Conservation (phyloP, 1,140 invertebrate genomes). For the Drosophila rufa region DNA sequence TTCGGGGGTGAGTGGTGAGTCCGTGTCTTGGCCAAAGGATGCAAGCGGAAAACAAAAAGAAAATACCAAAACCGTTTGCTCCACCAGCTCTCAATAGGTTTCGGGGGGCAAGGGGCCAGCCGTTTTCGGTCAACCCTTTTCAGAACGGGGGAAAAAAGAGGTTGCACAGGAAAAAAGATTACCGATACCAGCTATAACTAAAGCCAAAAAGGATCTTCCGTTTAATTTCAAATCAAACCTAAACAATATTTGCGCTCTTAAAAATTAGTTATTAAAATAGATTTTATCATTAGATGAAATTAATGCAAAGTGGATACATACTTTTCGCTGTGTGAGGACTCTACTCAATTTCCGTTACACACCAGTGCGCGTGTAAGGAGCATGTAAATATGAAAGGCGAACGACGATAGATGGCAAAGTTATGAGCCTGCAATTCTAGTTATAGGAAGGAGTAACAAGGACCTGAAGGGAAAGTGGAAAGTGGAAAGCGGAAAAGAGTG, state of each 20-base stretch:
- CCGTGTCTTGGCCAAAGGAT: constrained; percentile 57
- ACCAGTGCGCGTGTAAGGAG: constrained; percentile 80
- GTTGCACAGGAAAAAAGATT: constrained; percentile 4
- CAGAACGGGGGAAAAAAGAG: too few relatives aligned
- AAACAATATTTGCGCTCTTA: too few relatives aligned
- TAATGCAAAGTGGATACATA: too few relatives aligned
- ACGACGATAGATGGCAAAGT: constrained; percentile 73
- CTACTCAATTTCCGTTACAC: constrained; percentile 78
- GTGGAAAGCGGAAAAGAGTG: constrained; percentile 11
- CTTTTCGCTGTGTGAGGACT: constrained; percentile 20
- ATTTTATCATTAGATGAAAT: neutral
- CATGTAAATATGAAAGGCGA: constrained; percentile 79
- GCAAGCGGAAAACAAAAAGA: constrained; percentile 62
- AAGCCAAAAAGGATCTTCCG: too few relatives aligned
- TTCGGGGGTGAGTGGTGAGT: constrained; percentile 19
- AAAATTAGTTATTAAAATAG: neutral
- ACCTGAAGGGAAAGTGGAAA: constrained; percentile 3
- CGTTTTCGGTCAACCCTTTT: constrained; percentile 66
- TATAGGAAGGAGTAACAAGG: constrained; percentile 5
- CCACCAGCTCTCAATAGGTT: constrained; percentile 64
- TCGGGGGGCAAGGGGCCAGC: neutral
- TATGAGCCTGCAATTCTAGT: constrained; percentile 75
- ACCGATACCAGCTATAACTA: neutral
- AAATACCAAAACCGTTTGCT: constrained; percentile 64
- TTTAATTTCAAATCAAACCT: neutral